A percentile compares a stretch with the other conserved stretches of the same genome.
Evolutionary conservation across 2,113 vertebrate genomes (phyloP).

Genomic region (Zingel zingel): DNA sequence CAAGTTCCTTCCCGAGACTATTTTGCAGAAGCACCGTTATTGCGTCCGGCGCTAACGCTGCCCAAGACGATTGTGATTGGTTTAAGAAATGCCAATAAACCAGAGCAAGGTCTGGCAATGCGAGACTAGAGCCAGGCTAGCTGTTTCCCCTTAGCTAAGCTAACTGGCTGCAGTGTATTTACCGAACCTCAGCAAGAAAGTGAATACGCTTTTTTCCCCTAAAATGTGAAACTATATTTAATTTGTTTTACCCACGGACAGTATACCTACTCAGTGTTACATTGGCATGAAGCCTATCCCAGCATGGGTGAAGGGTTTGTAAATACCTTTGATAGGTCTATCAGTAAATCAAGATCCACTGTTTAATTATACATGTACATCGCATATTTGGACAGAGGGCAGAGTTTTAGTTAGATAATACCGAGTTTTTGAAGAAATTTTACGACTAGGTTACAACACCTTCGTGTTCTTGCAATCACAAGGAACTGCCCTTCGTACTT

Average conservation of each 20-base stretch:
- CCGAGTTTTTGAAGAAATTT: neutral
- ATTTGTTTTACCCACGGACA: neutral
- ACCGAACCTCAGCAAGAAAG: no score
- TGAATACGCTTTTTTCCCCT: no score
- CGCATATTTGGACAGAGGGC: constrained; percentile 14
- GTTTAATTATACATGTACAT: constrained; percentile 15
- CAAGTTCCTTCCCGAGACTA: no score
- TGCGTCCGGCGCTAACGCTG: no score
- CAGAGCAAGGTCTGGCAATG: no score
- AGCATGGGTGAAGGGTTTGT: neutral
- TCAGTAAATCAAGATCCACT: neutral
- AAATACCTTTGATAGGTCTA: constrained; percentile 2
- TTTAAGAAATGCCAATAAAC: no score
- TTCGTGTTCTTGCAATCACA: neutral
- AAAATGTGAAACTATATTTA: neutral
- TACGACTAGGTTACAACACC: neutral
- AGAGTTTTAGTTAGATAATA: neutral
- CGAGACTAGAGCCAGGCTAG: no score
- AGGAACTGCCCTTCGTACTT: neutral
- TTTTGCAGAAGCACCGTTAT: no score
- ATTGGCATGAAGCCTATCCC: neutral
- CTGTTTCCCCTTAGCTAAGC: no score
- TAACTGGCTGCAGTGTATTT: no score
- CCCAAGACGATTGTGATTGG: no score
- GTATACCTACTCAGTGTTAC: neutral